These are phyloP conservation scores for Drosophila macrothrix DNA, from an alignment of 2,888 invertebrate species.

Conservation along the genomic window DNA sequence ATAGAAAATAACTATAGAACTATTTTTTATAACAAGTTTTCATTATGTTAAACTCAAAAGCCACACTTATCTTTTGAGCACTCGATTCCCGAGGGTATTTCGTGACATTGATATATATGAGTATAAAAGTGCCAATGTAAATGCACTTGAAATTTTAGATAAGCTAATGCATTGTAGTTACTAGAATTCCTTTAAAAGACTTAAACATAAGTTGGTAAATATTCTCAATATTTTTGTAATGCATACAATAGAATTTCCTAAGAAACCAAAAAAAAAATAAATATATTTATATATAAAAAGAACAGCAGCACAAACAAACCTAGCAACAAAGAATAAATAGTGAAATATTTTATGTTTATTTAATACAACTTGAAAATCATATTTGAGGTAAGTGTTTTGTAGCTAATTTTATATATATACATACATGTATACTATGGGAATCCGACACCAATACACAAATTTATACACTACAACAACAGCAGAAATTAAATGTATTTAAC, in stretches of 20 bases:
- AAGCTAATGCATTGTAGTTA: conserved; percentile 19
- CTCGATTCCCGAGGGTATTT: conserved; percentile 1
- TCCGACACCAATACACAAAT: conserved; percentile 51
- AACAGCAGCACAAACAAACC: conserved; percentile 27
- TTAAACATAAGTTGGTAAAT: conserved; percentile 27
- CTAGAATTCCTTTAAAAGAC: conserved; percentile 2
- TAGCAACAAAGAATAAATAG: conserved; percentile 32
- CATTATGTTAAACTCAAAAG: not conserved
- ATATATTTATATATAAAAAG: not conserved
- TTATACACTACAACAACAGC: conserved; percentile 41
- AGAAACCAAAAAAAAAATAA: not conserved
- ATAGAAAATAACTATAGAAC: not conserved
- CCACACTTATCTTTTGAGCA: not conserved
- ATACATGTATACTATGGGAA: conserved; percentile 27
- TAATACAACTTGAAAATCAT: conserved; percentile 27
- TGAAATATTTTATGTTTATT: conserved; percentile 45
- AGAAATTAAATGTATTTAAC: conserved; percentile 49
- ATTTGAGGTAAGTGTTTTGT: conserved; percentile 45
- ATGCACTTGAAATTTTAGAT: conserved; percentile 30
- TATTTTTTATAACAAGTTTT: not conserved
- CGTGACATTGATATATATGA: not conserved
- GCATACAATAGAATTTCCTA: conserved; percentile 26
- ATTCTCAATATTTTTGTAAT: conserved; percentile 61
- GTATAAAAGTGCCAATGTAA: conserved; percentile 33
- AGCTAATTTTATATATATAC: conserved; percentile 49